A percentile compares a stretch with the other conserved stretches of the same genome.
Evolutionary conservation across 2,888 invertebrate genomes (phyloP).

Genomic region (Arrhopalites spinosus): DNA sequence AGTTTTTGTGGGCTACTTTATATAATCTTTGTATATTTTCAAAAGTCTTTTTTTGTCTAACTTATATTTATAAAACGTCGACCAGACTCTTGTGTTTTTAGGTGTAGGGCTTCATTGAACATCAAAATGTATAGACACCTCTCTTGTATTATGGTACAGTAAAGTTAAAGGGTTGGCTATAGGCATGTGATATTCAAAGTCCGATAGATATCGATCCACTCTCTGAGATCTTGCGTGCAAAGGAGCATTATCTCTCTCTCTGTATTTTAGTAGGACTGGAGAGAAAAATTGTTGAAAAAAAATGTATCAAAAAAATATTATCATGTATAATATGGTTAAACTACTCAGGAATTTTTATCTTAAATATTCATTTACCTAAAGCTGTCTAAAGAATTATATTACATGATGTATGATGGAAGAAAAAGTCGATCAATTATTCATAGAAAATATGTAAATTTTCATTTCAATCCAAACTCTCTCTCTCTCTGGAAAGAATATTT

Average conservation of each 20-base stretch:
- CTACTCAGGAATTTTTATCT: constrained; percentile 14
- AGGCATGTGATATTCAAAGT: constrained; percentile 8
- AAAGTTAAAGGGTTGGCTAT: no score
- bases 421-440: no score
- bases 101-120: no score
- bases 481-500: no score
- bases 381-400: no score
- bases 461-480: no score
- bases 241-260: constrained; percentile 21
- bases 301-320: background rate
- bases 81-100: no score
- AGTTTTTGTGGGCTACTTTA: background rate
- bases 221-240: constrained; percentile 35
- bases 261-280: background rate
- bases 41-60: background rate
- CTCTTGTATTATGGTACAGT: no score
- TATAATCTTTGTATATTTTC: background rate
- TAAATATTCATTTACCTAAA: constrained; percentile 6
- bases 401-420: no score
- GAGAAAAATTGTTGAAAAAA: background rate
- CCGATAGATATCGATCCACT: constrained; percentile 35
- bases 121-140: no score
- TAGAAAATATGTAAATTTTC: no score
- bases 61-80: background rate
- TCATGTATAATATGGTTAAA: background rate